Evolutionary conservation across 64 coral and sea anemone genomes (phyloP).

Genomic region (Montipora efflorescens): DNA sequence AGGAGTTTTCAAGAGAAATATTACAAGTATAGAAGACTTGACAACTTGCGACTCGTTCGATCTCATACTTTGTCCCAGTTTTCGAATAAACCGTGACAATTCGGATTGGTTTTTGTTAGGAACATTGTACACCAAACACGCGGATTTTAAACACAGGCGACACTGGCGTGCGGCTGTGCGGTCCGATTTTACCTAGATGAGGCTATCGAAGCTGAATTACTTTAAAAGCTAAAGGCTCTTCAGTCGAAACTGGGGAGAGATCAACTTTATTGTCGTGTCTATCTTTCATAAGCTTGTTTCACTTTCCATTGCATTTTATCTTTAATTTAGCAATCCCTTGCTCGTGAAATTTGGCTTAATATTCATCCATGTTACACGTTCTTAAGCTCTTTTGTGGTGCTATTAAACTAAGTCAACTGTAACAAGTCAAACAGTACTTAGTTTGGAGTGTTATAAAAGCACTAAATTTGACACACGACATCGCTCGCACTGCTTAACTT

Average conservation of each 20-base stretch:
- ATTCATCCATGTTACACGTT: not conserved
- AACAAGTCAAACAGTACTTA: not conserved
- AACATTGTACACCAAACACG: conserved; percentile 64
- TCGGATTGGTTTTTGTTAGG: conserved; percentile 71
- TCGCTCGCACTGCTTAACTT: too few relatives aligned
- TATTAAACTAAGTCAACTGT: not conserved
- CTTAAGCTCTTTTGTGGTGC: not conserved
- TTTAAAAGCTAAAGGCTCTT: too few relatives aligned
- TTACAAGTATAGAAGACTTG: not conserved
- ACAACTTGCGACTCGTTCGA: conserved; percentile 52
- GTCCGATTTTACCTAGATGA: not conserved
- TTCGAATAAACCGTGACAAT: conserved; percentile 1
- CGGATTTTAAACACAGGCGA: conserved; percentile 31
- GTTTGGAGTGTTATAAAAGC: too few relatives aligned
- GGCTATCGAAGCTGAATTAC: not conserved
- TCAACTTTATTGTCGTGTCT: too few relatives aligned
- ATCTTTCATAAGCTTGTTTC: too few relatives aligned
- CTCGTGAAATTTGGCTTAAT: not conserved
- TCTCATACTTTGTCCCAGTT: conserved; percentile 71
- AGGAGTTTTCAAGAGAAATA: conserved; percentile 43
- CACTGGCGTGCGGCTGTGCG: conserved; percentile 73
- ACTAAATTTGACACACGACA: too few relatives aligned
- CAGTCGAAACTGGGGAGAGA: too few relatives aligned
- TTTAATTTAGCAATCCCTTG: too few relatives aligned
- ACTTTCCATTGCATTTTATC: not conserved